phyloP scores from a whole-genome alignment of 2,113 vertebrate genomes.

The Chlorodrepanis virens region DNA sequence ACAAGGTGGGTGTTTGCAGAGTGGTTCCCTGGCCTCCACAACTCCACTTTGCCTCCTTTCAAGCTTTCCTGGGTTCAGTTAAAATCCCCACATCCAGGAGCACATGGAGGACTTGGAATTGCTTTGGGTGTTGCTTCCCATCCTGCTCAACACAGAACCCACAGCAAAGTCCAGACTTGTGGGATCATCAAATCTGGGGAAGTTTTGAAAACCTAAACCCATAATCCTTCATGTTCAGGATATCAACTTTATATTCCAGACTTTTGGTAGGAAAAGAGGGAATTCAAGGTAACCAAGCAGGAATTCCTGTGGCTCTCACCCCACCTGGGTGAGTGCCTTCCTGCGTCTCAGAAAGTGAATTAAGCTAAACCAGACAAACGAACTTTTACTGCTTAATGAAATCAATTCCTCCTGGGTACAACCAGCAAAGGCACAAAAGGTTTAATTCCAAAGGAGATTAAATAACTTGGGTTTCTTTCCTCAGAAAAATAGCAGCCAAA shows the following conservation, averaged over 20 bases:
- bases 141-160: accelerated
- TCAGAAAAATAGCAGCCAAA: neutral
- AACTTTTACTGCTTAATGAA: neutral
- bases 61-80: neutral
- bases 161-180: neutral
- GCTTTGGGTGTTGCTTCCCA: neutral
- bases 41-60: neutral
- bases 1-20: neutral
- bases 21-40: accelerated
- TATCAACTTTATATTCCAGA: neutral
- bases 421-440: neutral
- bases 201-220: neutral
- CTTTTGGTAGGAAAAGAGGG: neutral
- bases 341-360: neutral
- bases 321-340: neutral
- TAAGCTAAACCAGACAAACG: neutral
- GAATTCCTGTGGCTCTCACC: neutral
- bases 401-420: neutral
- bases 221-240: no score
- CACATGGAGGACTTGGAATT: neutral
- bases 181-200: neutral
- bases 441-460: neutral
- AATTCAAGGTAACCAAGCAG: neutral
- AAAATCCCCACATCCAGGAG: neutral
- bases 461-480: neutral